These are phyloP conservation scores for Zeus faber DNA, from an alignment of 2,113 vertebrate genomes.

Conservation along the genomic window DNA sequence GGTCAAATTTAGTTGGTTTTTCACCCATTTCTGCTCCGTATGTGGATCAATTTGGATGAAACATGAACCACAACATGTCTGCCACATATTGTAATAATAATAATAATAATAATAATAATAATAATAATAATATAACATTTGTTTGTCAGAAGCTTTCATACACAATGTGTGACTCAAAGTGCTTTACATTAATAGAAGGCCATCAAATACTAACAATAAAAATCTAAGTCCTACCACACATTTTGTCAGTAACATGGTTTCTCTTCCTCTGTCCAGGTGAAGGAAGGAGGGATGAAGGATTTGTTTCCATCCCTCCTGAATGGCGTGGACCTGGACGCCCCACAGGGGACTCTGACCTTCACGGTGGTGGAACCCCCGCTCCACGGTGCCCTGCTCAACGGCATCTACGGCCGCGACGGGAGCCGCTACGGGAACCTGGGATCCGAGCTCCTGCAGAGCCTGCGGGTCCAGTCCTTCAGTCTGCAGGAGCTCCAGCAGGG, in stretches of 20 bases:
- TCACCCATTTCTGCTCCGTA: no score
- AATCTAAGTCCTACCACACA: no score
- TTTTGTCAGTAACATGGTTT: not conserved
- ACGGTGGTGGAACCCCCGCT: slow-evolving; percentile 44
- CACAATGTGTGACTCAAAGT: no score
- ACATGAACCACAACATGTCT: no score
- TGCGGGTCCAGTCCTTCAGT: slow-evolving; percentile 59
- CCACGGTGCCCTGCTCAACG: slow-evolving; percentile 56
- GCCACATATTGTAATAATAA: no score
- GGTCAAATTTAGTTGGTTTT: no score
- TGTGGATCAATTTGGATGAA: no score
- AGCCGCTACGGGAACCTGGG: slow-evolving; percentile 44
- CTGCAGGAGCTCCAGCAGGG: slow-evolving; percentile 55
- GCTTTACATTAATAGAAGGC: no score
- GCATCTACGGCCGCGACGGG: slow-evolving; percentile 38
- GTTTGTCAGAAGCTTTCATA: no score
- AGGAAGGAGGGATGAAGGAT: slow-evolving; percentile 57
- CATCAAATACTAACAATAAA: not conserved
- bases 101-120: no score
- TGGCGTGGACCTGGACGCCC: slow-evolving; percentile 57
- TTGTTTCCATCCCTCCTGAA: slow-evolving; percentile 50
- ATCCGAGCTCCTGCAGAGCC: slow-evolving; percentile 35
- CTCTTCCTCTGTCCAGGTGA: slow-evolving; percentile 40
- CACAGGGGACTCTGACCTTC: slow-evolving; percentile 48
- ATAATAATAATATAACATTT: no score